A percentile compares a stretch with the other conserved stretches of the same genome.
phyloP scores from a whole-genome alignment of 2,797 vertebrate species.

The Hemibagrus guttatus region DNA sequence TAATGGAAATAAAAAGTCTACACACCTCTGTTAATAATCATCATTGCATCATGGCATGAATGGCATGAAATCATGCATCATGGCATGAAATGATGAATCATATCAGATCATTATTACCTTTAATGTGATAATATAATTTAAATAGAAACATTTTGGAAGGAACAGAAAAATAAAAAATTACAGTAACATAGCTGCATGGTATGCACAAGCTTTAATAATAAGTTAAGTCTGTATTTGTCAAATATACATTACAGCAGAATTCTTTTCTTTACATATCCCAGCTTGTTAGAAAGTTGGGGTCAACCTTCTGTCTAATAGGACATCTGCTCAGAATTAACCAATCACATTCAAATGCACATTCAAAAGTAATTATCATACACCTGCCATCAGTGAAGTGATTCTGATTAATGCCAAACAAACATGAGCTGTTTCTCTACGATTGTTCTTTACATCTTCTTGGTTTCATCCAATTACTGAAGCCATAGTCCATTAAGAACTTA shows the following conservation, averaged over 20 bases:
- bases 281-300: no score
- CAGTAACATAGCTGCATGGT: background rate
- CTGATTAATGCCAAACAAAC: background rate
- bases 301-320: background rate
- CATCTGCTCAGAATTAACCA: background rate
- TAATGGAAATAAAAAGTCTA: background rate
- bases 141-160: background rate
- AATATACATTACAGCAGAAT: no score
- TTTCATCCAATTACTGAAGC: background rate
- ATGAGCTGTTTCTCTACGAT: background rate
- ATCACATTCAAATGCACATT: background rate
- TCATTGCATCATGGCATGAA: no score
- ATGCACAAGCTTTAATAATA: background rate
- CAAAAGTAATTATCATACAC: background rate
- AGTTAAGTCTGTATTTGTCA: no score
- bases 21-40: background rate
- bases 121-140: background rate
- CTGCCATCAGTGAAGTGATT: background rate
- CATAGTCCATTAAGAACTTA: background rate
- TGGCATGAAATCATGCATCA: background rate
- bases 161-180: background rate
- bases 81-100: background rate
- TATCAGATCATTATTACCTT: background rate
- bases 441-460: background rate
- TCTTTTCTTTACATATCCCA: no score